A percentile compares a stretch with the other conserved stretches of the same genome.
phyloP scores from a whole-genome alignment of 1,140 invertebrate species.

The Papilio polyxenes region DNA sequence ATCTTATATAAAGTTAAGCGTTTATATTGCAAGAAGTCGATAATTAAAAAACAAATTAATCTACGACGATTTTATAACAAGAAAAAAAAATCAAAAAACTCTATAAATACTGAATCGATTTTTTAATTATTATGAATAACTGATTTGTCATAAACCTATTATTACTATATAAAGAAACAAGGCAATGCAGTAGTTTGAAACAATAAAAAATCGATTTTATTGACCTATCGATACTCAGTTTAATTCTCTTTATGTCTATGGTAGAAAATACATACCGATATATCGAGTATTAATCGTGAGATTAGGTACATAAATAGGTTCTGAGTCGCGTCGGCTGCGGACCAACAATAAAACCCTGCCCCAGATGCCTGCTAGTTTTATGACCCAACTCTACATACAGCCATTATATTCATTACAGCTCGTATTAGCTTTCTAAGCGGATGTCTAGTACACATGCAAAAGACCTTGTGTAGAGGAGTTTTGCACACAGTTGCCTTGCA shows the following conservation, averaged over 20 bases:
- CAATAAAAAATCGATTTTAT: not conserved
- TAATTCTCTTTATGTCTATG: not conserved
- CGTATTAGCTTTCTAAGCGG: slow-evolving; percentile 39
- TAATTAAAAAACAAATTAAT: too few species aligned
- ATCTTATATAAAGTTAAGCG: not conserved
- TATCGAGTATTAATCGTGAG: slow-evolving; percentile 47
- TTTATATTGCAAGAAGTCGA: not conserved
- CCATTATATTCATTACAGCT: not conserved
- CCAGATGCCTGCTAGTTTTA: slow-evolving; percentile 57
- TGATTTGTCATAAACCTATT: not conserved
- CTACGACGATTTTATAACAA: too few species aligned
- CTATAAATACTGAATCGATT: too few species aligned
- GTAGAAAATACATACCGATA: slow-evolving; percentile 40
- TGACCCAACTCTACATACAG: slow-evolving; percentile 49
- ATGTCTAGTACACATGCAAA: not conserved
- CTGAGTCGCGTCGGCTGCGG: slow-evolving; percentile 47
- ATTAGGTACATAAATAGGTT: slow-evolving; percentile 47
- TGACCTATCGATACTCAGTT: not conserved
- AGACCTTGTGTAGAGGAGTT: not conserved
- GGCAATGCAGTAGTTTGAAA: not conserved
- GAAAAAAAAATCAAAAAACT: too few species aligned
- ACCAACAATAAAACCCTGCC: slow-evolving; percentile 56
- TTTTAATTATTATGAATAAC: too few species aligned
- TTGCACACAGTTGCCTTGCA: not conserved
- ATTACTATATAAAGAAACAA: not conserved